Conservation (phyloP, 2,113 vertebrate genomes). For the Psephotus haematonotus region DNA sequence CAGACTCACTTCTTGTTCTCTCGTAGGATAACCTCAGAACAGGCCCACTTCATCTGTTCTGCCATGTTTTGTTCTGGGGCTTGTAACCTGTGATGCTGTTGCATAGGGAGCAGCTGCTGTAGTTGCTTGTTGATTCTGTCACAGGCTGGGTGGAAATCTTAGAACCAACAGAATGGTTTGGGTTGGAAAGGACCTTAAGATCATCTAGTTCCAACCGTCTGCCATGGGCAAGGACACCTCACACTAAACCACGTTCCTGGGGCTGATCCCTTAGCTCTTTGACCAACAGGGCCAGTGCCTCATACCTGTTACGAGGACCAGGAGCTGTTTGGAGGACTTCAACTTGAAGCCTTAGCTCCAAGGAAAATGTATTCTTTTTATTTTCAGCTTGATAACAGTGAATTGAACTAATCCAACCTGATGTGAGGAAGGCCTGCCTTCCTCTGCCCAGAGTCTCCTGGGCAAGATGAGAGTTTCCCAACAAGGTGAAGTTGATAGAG, state of each 20-base stretch:
- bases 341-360: background rate
- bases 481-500: background rate
- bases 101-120: background rate
- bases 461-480: background rate
- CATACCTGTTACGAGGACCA: rapidly evolving
- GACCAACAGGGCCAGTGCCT: background rate
- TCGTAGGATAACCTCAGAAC: background rate
- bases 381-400: background rate
- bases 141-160: too few species aligned
- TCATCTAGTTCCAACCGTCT: background rate
- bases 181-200: background rate
- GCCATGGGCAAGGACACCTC: background rate
- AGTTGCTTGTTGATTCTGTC: background rate
- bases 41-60: background rate
- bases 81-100: background rate
- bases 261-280: background rate
- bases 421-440: rapidly evolving
- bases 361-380: background rate
- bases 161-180: background rate
- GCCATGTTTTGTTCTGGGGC: background rate
- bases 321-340: background rate
- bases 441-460: background rate
- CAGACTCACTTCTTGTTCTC: background rate
- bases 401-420: background rate
- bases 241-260: background rate